Conservation (phyloP, 2,888 invertebrate species). For the Mythimna loreyi region DNA sequence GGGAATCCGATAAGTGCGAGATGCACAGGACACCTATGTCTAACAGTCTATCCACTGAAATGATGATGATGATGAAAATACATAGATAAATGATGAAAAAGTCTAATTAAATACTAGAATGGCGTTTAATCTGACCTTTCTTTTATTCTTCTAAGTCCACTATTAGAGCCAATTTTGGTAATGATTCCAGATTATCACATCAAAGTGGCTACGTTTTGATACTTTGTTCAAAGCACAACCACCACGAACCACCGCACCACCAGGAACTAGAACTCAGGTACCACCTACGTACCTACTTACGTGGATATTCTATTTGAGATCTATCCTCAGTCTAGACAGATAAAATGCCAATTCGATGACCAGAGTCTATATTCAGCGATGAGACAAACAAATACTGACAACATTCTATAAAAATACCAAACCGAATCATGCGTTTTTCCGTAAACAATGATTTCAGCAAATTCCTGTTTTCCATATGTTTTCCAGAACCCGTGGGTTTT, state of each 20-base stretch:
- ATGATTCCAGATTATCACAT: background rate
- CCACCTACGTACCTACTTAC: background rate
- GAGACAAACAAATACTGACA: constrained; percentile 42
- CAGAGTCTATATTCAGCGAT: constrained; percentile 24
- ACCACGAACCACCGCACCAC: too few relatives aligned
- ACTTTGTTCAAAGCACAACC: background rate
- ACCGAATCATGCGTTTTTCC: constrained; percentile 51
- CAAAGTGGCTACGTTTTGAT: background rate
- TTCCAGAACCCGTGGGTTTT: constrained; percentile 72
- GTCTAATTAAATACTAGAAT: too few relatives aligned
- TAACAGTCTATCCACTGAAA: too few relatives aligned
- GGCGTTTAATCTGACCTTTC: background rate
- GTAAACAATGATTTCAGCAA: constrained; percentile 67
- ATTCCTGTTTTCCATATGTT: constrained; percentile 59
- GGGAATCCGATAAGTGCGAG: too few relatives aligned
- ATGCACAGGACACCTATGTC: too few relatives aligned
- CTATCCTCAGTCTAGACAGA: constrained; percentile 3
- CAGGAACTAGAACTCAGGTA: background rate
- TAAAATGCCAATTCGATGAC: constrained; percentile 24
- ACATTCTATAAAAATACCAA: constrained; percentile 44
- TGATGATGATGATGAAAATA: too few relatives aligned
- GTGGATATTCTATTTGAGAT: background rate
- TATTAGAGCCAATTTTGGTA: background rate
- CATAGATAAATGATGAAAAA: too few relatives aligned
- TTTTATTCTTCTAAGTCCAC: background rate